phyloP scores from a whole-genome alignment of 2,113 vertebrate species.

The Suricata suricatta region DNA sequence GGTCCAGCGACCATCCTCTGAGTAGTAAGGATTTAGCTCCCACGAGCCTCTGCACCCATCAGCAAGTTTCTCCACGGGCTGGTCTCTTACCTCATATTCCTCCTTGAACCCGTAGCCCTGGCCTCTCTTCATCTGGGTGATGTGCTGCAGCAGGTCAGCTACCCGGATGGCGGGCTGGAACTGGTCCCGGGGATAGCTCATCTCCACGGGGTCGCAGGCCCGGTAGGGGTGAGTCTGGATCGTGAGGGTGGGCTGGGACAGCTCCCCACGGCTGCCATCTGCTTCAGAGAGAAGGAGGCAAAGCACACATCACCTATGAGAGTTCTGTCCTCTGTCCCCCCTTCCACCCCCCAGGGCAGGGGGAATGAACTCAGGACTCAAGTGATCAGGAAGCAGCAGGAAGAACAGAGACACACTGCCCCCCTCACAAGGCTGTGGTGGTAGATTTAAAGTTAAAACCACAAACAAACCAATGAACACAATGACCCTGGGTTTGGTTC shows the following conservation, averaged over 20 bases:
- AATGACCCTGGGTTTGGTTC: background rate
- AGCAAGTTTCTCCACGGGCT: background rate
- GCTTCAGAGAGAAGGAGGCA: constrained; percentile 78
- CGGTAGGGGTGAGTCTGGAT: constrained; percentile 97
- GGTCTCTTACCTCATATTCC: constrained; percentile 94
- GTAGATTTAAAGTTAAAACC: background rate
- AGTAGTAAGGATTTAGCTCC: background rate
- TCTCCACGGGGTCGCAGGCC: constrained; percentile 95
- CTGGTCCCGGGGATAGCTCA: constrained; percentile 96
- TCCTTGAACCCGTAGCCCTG: constrained; percentile 99
- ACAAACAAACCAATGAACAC: background rate
- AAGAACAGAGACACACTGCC: background rate
- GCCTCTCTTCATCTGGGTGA: constrained; percentile 99
- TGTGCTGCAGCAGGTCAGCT: constrained; percentile 98
- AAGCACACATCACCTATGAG: constrained; percentile 61
- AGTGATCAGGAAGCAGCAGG: background rate
- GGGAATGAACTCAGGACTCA: background rate
- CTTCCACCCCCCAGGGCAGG: background rate
- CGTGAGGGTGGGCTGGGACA: constrained; percentile 93
- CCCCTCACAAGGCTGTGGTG: background rate
- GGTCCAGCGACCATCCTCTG: no score
- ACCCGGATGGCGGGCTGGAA: constrained; percentile 97
- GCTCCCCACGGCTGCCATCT: constrained; percentile 94
- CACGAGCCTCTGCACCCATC: background rate
- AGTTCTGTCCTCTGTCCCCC: background rate